Percentiles rank a stretch among this genome's conserved stretches.
phyloP scores from a whole-genome alignment of 2,113 vertebrate genomes.

The Grallaria varia region DNA sequence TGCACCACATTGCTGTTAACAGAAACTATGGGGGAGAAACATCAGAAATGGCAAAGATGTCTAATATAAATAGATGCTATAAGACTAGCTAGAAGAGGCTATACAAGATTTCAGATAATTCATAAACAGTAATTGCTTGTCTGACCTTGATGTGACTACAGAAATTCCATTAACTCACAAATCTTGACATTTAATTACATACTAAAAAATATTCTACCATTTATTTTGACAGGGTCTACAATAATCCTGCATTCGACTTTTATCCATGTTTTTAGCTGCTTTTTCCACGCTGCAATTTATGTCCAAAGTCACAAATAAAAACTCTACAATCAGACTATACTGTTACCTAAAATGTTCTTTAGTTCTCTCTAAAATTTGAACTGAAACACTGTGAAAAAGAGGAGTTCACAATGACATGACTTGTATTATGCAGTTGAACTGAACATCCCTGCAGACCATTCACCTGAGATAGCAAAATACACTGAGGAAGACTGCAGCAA shows the following conservation, averaged over 20 bases:
- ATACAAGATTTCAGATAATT: slow-evolving; percentile 76
- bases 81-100: slow-evolving; percentile 59
- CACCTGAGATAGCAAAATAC: background rate
- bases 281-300: slow-evolving; percentile 40
- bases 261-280: slow-evolving; percentile 57
- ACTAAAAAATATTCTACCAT: slow-evolving; percentile 71
- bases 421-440: background rate
- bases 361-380: slow-evolving; percentile 12
- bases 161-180: slow-evolving; percentile 79
- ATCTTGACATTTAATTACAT: slow-evolving; percentile 77
- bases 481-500: background rate
- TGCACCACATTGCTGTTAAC: slow-evolving; percentile 63
- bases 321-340: background rate
- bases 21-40: slow-evolving; percentile 57
- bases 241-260: slow-evolving; percentile 58
- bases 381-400: background rate
- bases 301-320: slow-evolving; percentile 52
- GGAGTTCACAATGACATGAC: background rate
- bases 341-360: background rate
- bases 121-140: slow-evolving; percentile 72
- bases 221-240: slow-evolving; percentile 70
- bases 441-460: background rate
- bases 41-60: slow-evolving; percentile 73
- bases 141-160: slow-evolving; percentile 76
- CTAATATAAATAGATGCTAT: slow-evolving; percentile 67